phyloP scores from a whole-genome alignment of 2,113 vertebrate species.

The Amphiprion percula region DNA sequence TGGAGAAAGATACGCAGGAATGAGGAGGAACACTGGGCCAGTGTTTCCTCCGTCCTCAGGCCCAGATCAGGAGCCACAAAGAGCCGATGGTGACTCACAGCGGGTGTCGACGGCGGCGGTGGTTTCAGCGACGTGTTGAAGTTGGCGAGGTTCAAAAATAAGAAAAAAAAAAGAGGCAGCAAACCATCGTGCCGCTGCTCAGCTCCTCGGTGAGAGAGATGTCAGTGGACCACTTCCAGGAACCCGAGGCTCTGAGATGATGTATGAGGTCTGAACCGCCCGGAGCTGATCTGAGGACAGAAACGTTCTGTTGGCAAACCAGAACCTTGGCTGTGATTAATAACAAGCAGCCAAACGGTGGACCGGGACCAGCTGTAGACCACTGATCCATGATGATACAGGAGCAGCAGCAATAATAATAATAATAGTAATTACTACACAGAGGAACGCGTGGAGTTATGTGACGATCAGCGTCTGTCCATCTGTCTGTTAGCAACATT shows the following conservation, averaged over 20 bases:
- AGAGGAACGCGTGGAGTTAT: too few relatives aligned
- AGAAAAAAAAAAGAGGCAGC: slow-evolving; percentile 25
- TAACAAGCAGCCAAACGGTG: not conserved
- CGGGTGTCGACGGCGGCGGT: slow-evolving; percentile 34
- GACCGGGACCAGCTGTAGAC: slow-evolving; percentile 11
- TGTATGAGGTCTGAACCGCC: slow-evolving; percentile 62
- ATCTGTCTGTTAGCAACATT: too few relatives aligned
- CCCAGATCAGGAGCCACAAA: slow-evolving; percentile 61
- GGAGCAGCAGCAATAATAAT: too few relatives aligned
- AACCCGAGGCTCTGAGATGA: slow-evolving; percentile 61
- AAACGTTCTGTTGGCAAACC: slow-evolving; percentile 58
- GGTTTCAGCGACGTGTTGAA: slow-evolving; percentile 71
- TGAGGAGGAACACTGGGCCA: slow-evolving; percentile 68
- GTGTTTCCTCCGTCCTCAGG: slow-evolving; percentile 60
- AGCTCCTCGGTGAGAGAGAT: slow-evolving; percentile 60
- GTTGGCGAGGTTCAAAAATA: slow-evolving; percentile 50
- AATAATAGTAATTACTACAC: too few relatives aligned
- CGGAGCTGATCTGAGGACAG: slow-evolving; percentile 56
- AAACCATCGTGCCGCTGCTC: slow-evolving; percentile 52
- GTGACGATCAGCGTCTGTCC: too few relatives aligned
- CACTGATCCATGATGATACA: not conserved
- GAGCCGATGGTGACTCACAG: slow-evolving; percentile 69
- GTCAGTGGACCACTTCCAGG: slow-evolving; percentile 67
- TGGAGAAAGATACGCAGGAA: slow-evolving; percentile 44
- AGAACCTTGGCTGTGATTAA: slow-evolving; percentile 49